Percentiles rank a stretch among this genome's conserved stretches.
Conservation (phyloP, 2,113 vertebrate genomes). For the Osmerus eperlanus region DNA sequence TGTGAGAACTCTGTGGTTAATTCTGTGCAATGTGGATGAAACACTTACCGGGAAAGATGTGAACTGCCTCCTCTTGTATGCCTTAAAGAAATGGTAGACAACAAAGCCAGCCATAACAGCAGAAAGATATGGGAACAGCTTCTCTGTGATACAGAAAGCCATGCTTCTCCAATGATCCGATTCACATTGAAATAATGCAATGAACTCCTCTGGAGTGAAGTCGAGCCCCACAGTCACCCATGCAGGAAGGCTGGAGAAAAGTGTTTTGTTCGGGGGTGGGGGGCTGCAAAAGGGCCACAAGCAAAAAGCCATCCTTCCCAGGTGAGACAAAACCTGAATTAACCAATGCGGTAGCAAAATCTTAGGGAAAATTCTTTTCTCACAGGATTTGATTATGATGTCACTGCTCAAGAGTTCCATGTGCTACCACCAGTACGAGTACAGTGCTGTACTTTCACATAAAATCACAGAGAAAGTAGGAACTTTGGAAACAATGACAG, state of each 20-base stretch:
- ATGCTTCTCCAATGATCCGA: background rate
- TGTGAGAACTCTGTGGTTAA: too few relatives aligned
- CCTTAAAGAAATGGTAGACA: background rate
- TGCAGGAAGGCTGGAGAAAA: slow-evolving; percentile 8
- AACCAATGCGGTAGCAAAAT: too few relatives aligned
- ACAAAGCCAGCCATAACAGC: slow-evolving; percentile 1
- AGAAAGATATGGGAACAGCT: background rate
- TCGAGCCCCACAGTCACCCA: slow-evolving; percentile 9
- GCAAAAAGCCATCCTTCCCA: background rate
- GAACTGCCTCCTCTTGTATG: background rate
- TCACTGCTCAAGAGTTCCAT: too few relatives aligned
- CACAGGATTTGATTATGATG: too few relatives aligned
- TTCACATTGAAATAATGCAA: background rate
- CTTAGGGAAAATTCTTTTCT: too few relatives aligned
- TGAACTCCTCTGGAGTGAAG: slow-evolving; percentile 9
- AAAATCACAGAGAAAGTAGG: too few relatives aligned
- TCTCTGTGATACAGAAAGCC: background rate
- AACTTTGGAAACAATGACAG: too few relatives aligned
- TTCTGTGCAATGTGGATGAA: background rate
- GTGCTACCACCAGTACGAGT: too few relatives aligned
- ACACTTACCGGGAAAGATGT: slow-evolving; percentile 4
- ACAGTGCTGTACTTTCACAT: too few relatives aligned
- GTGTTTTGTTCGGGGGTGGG: background rate
- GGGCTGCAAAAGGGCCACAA: slow-evolving; percentile 15
- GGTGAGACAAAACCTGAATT: background rate